Percentiles rank a stretch among this genome's conserved stretches.
Evolutionary conservation across 2,113 vertebrate genomes (phyloP).

Genomic region (Bambusicola thoracicus): DNA sequence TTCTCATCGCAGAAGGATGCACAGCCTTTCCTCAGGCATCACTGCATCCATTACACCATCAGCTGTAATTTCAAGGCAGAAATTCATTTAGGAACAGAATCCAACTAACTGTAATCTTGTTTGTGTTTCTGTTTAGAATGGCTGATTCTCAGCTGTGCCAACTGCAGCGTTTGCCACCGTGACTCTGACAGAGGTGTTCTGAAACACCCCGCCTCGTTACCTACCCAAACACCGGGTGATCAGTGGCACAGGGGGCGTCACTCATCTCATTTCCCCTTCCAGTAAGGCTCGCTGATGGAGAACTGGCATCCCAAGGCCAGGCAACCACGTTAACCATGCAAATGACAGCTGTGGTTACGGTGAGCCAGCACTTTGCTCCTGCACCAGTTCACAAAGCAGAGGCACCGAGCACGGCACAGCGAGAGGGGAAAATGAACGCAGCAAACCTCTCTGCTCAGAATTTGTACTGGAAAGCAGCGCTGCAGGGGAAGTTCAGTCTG

Average conservation of each 20-base stretch:
- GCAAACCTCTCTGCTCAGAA: background rate
- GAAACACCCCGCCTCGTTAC: background rate
- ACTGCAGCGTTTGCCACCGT: background rate
- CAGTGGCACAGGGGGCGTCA: background rate
- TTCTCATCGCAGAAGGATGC: background rate
- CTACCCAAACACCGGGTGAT: background rate
- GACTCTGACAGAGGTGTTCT: conserved; percentile 10
- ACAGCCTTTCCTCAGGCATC: background rate
- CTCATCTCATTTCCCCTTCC: conserved; percentile 54
- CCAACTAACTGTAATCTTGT: background rate
- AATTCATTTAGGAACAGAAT: background rate
- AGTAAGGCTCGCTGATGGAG: conserved; percentile 20
- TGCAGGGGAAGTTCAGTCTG: background rate
- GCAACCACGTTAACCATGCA: background rate
- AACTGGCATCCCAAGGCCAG: conserved; percentile 29
- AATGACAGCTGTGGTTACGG: background rate
- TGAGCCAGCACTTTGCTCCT: background rate
- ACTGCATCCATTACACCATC: background rate
- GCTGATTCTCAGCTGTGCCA: background rate
- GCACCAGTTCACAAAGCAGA: background rate
- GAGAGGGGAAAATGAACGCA: background rate
- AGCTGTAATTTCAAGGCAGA: background rate
- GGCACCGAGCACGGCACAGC: background rate
- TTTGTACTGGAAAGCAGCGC: background rate
- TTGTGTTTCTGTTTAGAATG: background rate